Evolutionary conservation across 2,113 vertebrate genomes (phyloP).

Genomic region (Casuarius casuarius): DNA sequence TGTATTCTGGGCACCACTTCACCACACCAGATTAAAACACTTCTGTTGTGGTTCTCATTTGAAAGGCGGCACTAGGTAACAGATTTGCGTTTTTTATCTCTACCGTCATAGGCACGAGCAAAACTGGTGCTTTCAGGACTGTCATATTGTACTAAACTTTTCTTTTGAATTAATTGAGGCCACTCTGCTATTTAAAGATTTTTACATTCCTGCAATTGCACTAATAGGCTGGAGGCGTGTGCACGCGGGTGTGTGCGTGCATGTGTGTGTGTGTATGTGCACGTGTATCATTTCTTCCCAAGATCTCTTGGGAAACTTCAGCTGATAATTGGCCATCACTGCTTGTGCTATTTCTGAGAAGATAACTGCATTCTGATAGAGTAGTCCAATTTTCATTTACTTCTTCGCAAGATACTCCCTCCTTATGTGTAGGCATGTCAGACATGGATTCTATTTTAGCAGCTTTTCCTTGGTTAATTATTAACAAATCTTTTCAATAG

Average conservation of each 20-base stretch:
- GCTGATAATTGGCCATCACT: neutral
- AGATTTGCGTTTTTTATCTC: neutral
- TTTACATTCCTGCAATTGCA: neutral
- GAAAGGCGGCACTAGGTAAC: neutral
- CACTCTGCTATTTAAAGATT: neutral
- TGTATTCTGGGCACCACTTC: neutral
- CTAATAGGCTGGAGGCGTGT: neutral
- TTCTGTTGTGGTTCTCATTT: neutral
- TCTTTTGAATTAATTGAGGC: neutral
- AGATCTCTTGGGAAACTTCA: neutral
- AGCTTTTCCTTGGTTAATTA: slow-evolving; percentile 3
- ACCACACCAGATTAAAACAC: neutral
- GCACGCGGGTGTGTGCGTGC: too few species aligned
- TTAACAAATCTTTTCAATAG: neutral
- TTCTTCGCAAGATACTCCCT: neutral
- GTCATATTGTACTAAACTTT: neutral
- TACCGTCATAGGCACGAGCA: neutral
- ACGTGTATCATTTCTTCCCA: neutral
- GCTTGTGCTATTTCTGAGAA: neutral
- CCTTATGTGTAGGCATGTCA: neutral
- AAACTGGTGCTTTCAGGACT: neutral
- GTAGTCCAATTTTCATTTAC: neutral
- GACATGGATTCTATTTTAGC: neutral
- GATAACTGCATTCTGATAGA: neutral
- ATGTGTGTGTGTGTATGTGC: neutral